Conservation (phyloP, 2,113 vertebrate genomes). For the Archilochus colubris region DNA sequence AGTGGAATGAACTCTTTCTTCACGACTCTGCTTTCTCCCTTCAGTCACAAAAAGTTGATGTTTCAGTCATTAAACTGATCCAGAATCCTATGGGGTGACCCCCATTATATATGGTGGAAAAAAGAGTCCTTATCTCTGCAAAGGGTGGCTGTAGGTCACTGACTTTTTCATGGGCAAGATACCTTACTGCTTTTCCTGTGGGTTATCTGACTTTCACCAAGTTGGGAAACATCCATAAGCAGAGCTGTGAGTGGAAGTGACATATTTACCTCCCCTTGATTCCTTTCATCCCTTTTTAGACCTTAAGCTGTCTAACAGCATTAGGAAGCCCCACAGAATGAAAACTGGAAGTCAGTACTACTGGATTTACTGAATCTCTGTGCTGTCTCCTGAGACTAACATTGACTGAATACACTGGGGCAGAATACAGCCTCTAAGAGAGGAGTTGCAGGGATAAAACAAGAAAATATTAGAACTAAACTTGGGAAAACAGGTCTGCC, state of each 20-base stretch:
- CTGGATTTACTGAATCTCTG: neutral
- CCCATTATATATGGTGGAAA: neutral
- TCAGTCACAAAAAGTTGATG: neutral
- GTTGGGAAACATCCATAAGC: constrained; percentile 7
- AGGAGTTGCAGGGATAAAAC: neutral
- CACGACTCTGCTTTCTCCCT: neutral
- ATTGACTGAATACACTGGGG: neutral
- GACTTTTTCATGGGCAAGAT: neutral
- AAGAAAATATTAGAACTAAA: neutral
- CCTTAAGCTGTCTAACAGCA: constrained; percentile 53
- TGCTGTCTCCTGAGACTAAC: neutral
- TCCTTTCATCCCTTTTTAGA: constrained; percentile 48
- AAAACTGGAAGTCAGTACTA: constrained; percentile 31
- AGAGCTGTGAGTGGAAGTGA: constrained; percentile 49
- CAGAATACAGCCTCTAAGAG: neutral
- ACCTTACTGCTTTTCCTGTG: constrained; percentile 7
- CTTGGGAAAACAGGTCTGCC: neutral
- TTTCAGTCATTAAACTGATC: neutral
- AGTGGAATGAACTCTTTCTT: neutral
- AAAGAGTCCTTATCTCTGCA: neutral
- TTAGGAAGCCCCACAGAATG: constrained; percentile 43
- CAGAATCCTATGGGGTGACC: neutral
- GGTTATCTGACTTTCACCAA: constrained; percentile 37
- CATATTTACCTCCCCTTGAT: constrained; percentile 64
- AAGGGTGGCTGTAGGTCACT: neutral